These are phyloP conservation scores for Pelodiscus sinensis DNA, from an alignment of 2,113 vertebrate species.

Conservation along the genomic window DNA sequence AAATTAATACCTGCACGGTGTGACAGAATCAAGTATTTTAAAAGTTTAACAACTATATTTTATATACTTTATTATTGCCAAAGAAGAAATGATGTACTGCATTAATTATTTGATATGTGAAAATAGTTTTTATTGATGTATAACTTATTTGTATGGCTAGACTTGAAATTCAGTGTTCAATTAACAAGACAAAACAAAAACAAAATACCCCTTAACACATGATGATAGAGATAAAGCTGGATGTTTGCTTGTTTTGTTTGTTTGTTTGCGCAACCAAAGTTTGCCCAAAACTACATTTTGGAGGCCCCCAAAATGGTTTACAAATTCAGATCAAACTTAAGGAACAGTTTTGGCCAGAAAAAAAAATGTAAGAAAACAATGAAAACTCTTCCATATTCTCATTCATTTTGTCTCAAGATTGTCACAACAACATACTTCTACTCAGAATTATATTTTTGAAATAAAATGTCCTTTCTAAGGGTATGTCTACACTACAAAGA, in stretches of 20 bases:
- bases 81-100: neutral
- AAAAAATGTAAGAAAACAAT: neutral
- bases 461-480: neutral
- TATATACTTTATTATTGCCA: neutral
- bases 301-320: neutral
- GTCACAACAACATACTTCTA: neutral
- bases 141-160: neutral
- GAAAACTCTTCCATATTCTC: neutral
- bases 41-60: neutral
- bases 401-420: neutral
- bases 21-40: neutral
- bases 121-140: conserved; percentile 7
- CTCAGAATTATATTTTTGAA: neutral
- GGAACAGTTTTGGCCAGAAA: neutral
- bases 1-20: neutral
- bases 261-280: neutral
- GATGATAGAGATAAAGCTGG: neutral
- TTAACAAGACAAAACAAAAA: neutral
- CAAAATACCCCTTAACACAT: neutral
- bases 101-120: neutral
- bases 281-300: neutral
- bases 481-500: no score
- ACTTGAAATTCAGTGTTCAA: neutral
- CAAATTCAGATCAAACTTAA: neutral
- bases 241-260: neutral